Base-by-base conservation (phyloP, 2,797 vertebrate genomes). In the Brachyrhaphis roseni region DNA sequence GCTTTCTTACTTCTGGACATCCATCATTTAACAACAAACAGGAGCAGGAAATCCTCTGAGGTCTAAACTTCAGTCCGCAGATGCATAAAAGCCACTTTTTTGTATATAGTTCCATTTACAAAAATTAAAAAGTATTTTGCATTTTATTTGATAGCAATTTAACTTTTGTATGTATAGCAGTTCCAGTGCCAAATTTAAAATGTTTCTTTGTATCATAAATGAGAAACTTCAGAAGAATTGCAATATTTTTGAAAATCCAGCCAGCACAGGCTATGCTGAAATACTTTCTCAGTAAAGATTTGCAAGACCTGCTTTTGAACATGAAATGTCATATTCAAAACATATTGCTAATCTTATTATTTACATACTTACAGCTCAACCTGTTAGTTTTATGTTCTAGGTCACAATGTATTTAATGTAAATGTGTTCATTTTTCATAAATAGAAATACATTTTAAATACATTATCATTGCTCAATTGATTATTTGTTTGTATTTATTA, bases 61-160 rank as follows among this genome's bases (percentile, higher is more conserved):
- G 34, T 87, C 59, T 77, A 83, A 78, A 81, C 76, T 53, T 74
- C 62, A 73, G 41, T n/a, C 34, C 43, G 23, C 45, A 39, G 64
- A 64, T 47, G 36, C 26, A 36, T 70, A 39, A 82, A 87, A 84
- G 78, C 68, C 74, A 76, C 53, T 81, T 83, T 84, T 93, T 86
- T 92, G 90, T 28, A 91, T 90, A 80, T 86, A 72, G 82, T 80
- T 76, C 81, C 89, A 92, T 94, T 94, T 93, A 94, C 90, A 90
- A 73, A 86, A 57, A 82, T 87, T 87, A 76, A 90, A 68, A 87
- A 83, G 74, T 87, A 88, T 93, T 93, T 90, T 88, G 66, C 51
- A 34, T 90, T 93, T 82, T 86, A 85, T 86, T 93, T 87, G 83
- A 76, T 81, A 77, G 64, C 92, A 89, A 86, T 86, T 6, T 92